Base-by-base conservation (phyloP, 2,888 invertebrate species). In the Gymnosoma rotundatum region DNA sequence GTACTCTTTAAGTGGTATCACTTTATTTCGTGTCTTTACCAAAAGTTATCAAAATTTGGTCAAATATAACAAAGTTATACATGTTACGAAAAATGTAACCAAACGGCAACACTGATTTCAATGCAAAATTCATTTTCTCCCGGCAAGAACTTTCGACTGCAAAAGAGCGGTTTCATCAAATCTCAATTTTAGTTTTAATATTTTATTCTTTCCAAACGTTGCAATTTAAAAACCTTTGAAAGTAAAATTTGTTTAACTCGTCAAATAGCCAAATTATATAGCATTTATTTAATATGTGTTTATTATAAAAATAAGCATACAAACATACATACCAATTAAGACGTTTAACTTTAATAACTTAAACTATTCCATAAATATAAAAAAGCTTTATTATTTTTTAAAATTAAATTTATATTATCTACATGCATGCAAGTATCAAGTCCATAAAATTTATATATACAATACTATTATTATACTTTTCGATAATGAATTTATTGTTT, bases 221-320 rank as follows among this genome's bases (percentile, higher is more conserved):
- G 25, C n/a, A n/a, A n/a, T n/a, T n/a, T n/a, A 18, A 36, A 63
- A 64, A 16, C 25, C 14, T 50, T 56, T n/a, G n/a, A n/a, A 64
- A 50, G 9, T 52, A 1, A 10, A 32, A 74, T 60, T 42, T 25
- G 52, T 73, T 48, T 32, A 74, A 50, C 64, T 52, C 14, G 16
- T 64, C 45, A 52, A 45, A 78, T 67, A 76, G 76, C 80, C 80
- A 84, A 80, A 84, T 52, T 54, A 83, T 32, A 70, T 20, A 73
- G 83, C 83, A 80, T 83, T 83, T 83, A 83, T 56, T 54, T 70
- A 58, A 32, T 56, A 32, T 54, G 16, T 58, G 6, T 5, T 32
- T 32, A 48, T 48, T 18, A 6, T 25, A 64, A 48, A 48, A 14
- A n/a, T 48, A 6, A 12, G 2, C 16, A n/a, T 60, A 21, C 48